phyloP scores from a whole-genome alignment of 2,113 vertebrate species.

The Siniperca chuatsi region DNA sequence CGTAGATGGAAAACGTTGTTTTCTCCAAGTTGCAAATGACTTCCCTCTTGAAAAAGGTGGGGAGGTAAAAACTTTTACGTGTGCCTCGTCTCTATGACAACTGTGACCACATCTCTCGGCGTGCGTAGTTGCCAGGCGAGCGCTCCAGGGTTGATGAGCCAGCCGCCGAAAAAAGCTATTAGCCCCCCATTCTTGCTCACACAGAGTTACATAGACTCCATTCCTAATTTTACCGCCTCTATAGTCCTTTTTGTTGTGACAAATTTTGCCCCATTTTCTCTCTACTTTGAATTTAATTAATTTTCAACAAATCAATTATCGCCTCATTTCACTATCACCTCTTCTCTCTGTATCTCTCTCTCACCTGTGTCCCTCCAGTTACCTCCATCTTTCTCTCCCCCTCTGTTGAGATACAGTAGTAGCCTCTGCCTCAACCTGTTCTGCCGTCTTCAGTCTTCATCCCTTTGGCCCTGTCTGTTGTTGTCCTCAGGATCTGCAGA shows the following conservation, averaged over 20 bases:
- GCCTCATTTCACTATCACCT: neutral
- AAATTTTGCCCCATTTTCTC: neutral
- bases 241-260: conserved; percentile 2
- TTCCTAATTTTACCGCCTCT: neutral
- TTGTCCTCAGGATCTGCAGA: neutral
- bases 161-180: conserved; percentile 22
- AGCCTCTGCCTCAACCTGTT: neutral
- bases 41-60: conserved; percentile 8
- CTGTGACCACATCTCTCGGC: conserved; percentile 48
- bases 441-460: neutral
- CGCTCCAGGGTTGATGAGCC: conserved; percentile 20
- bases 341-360: neutral
- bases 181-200: conserved; percentile 12
- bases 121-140: conserved; percentile 67
- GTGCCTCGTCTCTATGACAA: conserved; percentile 72
- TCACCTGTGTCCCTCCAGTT: neutral
- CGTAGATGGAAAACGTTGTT: conserved; percentile 19
- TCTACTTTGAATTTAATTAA: neutral
- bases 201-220: neutral
- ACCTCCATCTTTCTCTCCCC: neutral
- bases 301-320: neutral
- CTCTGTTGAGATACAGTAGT: neutral
- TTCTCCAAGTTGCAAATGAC: conserved; percentile 49
- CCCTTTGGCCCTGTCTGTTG: neutral
- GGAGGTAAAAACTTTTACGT: conserved; percentile 49